phyloP scores from a whole-genome alignment of 2,113 vertebrate species.

The Chaetura pelagica region DNA sequence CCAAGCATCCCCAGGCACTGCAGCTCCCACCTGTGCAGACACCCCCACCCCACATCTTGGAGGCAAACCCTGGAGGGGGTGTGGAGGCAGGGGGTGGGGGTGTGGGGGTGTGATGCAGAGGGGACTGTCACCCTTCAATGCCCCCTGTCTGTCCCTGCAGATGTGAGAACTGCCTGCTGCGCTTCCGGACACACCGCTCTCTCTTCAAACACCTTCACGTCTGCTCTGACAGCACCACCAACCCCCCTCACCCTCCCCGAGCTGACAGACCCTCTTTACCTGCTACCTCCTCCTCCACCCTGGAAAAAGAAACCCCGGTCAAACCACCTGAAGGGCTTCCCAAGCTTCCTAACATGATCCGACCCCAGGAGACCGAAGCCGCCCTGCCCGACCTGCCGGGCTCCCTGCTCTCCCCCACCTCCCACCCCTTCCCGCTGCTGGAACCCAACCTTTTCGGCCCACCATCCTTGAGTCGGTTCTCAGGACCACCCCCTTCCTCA shows the following conservation, averaged over 20 bases:
- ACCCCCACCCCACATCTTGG: too few relatives aligned
- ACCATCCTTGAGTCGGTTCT: constrained; percentile 25
- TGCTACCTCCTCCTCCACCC: neutral
- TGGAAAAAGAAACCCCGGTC: constrained; percentile 19
- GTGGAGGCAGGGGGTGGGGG: too few relatives aligned
- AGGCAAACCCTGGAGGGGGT: neutral
- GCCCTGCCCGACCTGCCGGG: neutral
- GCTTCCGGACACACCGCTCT: constrained; percentile 89
- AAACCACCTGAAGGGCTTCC: constrained; percentile 12
- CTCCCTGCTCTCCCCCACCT: neutral
- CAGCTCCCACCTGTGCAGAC: neutral
- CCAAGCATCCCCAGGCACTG: fast-evolving
- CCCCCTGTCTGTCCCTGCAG: constrained; percentile 48
- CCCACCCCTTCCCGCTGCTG: constrained; percentile 60
- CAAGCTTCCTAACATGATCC: constrained; percentile 13
- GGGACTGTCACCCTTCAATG: fast-evolving
- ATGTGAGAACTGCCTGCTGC: constrained; percentile 93
- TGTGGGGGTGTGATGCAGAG: too few relatives aligned
- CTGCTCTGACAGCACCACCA: constrained; percentile 85
- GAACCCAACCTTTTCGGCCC: constrained; percentile 58
- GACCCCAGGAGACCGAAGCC: constrained; percentile 35
- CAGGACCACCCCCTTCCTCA: constrained; percentile 37
- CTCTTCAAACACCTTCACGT: constrained; percentile 95
- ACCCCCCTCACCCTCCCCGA: constrained; percentile 52
- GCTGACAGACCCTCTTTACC: neutral